Conservation (phyloP, 2,113 vertebrate genomes). For the Chaetodon auriga region DNA sequence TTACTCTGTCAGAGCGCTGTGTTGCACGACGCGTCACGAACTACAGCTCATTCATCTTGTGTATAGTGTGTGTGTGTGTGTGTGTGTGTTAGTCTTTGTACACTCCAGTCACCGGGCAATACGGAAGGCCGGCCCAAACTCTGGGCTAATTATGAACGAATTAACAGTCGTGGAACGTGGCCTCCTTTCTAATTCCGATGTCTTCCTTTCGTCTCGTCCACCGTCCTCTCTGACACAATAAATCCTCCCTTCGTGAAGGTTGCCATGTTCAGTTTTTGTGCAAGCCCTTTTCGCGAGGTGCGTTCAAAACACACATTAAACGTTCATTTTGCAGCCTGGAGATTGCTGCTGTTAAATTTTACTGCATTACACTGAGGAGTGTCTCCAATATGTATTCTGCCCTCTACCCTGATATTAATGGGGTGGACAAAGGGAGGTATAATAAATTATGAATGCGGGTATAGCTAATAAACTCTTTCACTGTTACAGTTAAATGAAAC, state of each 20-base stretch:
- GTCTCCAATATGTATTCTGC: too few species aligned
- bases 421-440: too few species aligned
- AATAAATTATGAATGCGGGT: too few species aligned
- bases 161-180: neutral
- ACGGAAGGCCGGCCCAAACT: neutral
- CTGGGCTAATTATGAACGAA: neutral
- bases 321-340: too few species aligned
- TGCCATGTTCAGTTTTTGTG: neutral
- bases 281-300: neutral
- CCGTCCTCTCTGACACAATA: neutral
- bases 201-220: neutral
- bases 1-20: constrained; percentile 16
- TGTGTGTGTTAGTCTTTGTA: neutral
- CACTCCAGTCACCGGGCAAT: neutral
- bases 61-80: constrained; percentile 9
- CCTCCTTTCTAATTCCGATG: neutral
- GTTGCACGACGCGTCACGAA: neutral
- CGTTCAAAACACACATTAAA: neutral
- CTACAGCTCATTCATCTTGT: constrained; percentile 1
- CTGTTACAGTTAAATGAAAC: too few species aligned
- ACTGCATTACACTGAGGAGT: too few species aligned
- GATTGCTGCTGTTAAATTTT: too few species aligned
- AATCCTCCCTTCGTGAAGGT: neutral
- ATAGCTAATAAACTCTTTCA: too few species aligned
- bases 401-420: too few species aligned